phyloP scores from a whole-genome alignment of 2,888 invertebrate species.

The Nymphalis urticae region DNA sequence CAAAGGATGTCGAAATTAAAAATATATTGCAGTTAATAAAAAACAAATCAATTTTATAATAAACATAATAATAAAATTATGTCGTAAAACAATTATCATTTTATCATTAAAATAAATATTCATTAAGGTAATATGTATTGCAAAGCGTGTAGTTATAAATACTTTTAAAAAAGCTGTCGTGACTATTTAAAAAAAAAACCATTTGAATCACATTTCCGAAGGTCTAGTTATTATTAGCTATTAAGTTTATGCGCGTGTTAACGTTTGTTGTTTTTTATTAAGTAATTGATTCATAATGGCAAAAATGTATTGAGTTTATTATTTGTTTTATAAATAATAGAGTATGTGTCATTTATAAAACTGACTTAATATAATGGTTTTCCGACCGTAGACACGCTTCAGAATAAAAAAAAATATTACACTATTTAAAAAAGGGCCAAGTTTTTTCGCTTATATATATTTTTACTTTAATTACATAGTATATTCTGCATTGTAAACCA shows the following conservation, averaged over 20 bases:
- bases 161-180: neutral
- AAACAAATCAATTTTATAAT: neutral
- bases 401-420: no score
- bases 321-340: no score
- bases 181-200: neutral
- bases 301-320: no score
- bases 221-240: neutral
- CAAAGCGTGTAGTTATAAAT: constrained; percentile 9
- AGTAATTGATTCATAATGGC: neutral
- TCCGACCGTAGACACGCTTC: no score
- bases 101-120: constrained; percentile 10
- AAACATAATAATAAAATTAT: neutral
- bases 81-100: constrained; percentile 7
- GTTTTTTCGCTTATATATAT: no score
- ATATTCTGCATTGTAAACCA: no score
- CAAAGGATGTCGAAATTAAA: no score
- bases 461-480: no score
- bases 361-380: no score
- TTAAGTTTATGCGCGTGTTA: neutral
- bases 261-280: neutral
- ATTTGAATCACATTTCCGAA: neutral
- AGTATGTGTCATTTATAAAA: no score
- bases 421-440: no score
- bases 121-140: neutral
- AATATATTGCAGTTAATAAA: neutral